phyloP scores from a whole-genome alignment of 2,888 invertebrate genomes.

The Tillus elongatus region DNA sequence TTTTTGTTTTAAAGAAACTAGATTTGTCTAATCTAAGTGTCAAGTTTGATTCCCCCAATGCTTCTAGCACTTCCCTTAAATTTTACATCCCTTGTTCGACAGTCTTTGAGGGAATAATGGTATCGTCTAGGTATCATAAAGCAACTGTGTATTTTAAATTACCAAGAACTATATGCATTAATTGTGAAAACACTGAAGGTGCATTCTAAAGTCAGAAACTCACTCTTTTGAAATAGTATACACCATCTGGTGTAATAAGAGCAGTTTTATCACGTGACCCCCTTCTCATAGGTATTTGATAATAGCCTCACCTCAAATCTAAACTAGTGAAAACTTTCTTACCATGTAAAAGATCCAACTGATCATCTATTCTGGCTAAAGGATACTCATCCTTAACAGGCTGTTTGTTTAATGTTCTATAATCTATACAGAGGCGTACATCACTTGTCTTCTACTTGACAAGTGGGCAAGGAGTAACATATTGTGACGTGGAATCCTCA shows the following conservation, averaged over 20 bases:
- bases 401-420: conserved; percentile 26
- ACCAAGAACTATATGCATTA: conserved; percentile 30
- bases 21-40: conserved; percentile 10
- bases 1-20: conserved; percentile 11
- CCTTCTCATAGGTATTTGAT: conserved; percentile 25
- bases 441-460: conserved; percentile 26
- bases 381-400: conserved; percentile 29
- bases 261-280: conserved; percentile 26
- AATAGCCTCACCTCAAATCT: conserved; percentile 27
- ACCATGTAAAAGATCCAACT: conserved; percentile 21
- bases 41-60: conserved; percentile 6
- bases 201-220: conserved; percentile 32
- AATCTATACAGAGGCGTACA: conserved; percentile 24
- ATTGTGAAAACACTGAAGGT: conserved; percentile 30
- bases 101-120: conserved; percentile 25
- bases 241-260: conserved; percentile 28
- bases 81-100: conserved; percentile 19
- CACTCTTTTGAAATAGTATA: conserved; percentile 28
- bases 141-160: conserved; percentile 24
- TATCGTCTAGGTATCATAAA: conserved; percentile 29
- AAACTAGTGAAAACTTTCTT: conserved; percentile 25
- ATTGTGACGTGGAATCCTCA: conserved; percentile 19
- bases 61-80: conserved; percentile 6
- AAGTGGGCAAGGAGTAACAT: conserved; percentile 22
- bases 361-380: conserved; percentile 29